A percentile compares a stretch with the other conserved stretches of the same genome.
Evolutionary conservation across 2,888 invertebrate genomes (phyloP).

Genomic region (Sinotaia quadrata): DNA sequence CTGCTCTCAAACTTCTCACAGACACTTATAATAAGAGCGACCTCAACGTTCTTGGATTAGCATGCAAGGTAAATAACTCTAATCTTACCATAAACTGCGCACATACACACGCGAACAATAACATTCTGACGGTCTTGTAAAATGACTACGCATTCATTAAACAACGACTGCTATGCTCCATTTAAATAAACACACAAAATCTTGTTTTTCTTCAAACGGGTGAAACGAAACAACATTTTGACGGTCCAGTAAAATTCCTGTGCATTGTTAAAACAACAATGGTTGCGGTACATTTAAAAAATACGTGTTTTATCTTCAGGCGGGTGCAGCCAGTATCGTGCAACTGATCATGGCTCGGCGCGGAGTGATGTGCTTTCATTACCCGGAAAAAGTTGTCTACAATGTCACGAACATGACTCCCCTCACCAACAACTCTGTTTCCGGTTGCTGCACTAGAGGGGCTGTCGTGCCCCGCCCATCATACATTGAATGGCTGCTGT

Average conservation of each 20-base stretch:
- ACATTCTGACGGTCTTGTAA: neutral
- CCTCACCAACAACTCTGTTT: slow-evolving; percentile 42
- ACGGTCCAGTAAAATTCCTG: no score
- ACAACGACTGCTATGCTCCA: no score
- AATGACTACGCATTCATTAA: no score
- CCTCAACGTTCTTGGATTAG: slow-evolving; percentile 56
- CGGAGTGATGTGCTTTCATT: slow-evolving; percentile 54
- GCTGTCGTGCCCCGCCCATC: slow-evolving; percentile 43
- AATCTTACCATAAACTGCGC: neutral
- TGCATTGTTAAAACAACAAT: no score
- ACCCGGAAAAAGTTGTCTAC: slow-evolving; percentile 38
- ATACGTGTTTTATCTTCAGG: slow-evolving; percentile 8
- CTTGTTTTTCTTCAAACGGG: no score
- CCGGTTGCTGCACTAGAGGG: slow-evolving; percentile 19
- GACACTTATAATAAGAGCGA: slow-evolving; percentile 55
- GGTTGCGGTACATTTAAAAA: neutral
- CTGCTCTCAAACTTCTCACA: slow-evolving; percentile 52
- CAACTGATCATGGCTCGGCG: slow-evolving; percentile 55
- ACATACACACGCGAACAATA: neutral
- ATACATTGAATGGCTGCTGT: slow-evolving; percentile 62
- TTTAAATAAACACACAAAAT: no score
- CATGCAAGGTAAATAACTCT: slow-evolving; percentile 50
- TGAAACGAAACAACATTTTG: no score
- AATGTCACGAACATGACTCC: slow-evolving; percentile 65
- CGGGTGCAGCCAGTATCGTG: slow-evolving; percentile 57